Conservation (phyloP, 2,888 invertebrate species). For the Lepidonotus clava region DNA sequence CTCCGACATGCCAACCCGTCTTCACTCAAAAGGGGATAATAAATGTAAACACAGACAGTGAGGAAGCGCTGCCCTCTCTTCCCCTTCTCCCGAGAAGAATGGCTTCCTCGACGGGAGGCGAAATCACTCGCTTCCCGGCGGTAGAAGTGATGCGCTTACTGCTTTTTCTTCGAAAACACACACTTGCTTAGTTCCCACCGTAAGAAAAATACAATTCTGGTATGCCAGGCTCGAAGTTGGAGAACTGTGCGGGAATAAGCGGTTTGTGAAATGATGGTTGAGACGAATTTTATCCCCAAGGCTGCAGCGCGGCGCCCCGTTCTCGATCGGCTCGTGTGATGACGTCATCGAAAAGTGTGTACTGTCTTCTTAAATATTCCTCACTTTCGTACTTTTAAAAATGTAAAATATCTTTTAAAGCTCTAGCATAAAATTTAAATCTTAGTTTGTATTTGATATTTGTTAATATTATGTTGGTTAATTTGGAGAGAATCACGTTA, state of each 20-base stretch:
- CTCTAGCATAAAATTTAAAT: no score
- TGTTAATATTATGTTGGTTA: no score
- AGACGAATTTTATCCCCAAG: neutral
- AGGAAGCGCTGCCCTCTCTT: conserved; percentile 6
- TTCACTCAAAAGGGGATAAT: conserved; percentile 9
- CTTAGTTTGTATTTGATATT: no score
- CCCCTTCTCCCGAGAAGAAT: neutral
- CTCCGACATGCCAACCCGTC: conserved; percentile 8
- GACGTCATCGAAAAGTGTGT: conserved; percentile 56
- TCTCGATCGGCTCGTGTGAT: conserved; percentile 10
- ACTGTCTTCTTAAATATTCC: neutral
- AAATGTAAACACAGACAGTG: conserved; percentile 36
- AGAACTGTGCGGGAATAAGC: neutral
- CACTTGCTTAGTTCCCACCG: conserved; percentile 1
- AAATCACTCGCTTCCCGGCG: neutral
- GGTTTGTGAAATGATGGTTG: neutral
- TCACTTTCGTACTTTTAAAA: conserved; percentile 18
- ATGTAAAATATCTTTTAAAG: no score
- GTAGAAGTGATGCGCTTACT: no score
- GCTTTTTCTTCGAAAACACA: conserved; percentile 1
- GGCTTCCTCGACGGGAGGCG: neutral
- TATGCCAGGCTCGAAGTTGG: neutral
- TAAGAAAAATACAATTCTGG: neutral
- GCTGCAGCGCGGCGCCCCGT: conserved; percentile 5
- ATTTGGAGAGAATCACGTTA: no score